Evolutionary conservation across 2,888 invertebrate species (phyloP).

Genomic region (Sicus ferrugineus): DNA sequence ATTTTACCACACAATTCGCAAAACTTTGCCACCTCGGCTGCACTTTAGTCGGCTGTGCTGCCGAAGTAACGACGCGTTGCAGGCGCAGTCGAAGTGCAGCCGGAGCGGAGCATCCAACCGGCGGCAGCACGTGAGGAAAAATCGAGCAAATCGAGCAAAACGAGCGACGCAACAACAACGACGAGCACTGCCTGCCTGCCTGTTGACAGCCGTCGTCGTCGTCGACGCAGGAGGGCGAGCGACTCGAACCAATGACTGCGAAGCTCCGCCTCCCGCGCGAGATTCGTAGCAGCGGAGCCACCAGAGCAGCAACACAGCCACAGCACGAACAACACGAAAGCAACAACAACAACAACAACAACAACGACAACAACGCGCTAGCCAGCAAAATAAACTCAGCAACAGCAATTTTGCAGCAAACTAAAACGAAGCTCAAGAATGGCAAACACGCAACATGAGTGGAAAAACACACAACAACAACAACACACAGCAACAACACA

Average conservation of each 20-base stretch:
- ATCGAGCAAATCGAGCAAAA: slow-evolving; percentile 11
- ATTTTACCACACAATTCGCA: too few relatives aligned
- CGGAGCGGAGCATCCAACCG: slow-evolving; percentile 9
- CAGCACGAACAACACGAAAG: slow-evolving; percentile 6
- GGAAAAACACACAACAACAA: slow-evolving; percentile 23
- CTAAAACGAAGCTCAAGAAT: slow-evolving; percentile 9
- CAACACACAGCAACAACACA: slow-evolving; percentile 23
- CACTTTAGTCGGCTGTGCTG: too few relatives aligned
- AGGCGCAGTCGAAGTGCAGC: neutral
- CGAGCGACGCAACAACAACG: slow-evolving; percentile 19
- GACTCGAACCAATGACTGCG: slow-evolving; percentile 59
- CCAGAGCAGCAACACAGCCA: slow-evolving; percentile 18
- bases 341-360: slow-evolving; percentile 8
- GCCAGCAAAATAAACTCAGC: slow-evolving; percentile 6
- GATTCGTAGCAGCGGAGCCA: slow-evolving; percentile 35
- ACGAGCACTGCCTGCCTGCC: neutral
- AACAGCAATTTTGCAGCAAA: slow-evolving; percentile 18
- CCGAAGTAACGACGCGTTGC: neutral
- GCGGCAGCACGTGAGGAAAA: neutral
- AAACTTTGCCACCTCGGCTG: too few relatives aligned
- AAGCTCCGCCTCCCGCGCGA: slow-evolving; percentile 59
- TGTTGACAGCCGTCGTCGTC: slow-evolving; percentile 18
- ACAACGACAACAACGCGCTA: neutral
- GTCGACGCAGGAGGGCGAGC: slow-evolving; percentile 52
- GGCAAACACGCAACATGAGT: slow-evolving; percentile 3